A percentile compares a stretch with the other conserved stretches of the same genome.
Conservation (phyloP, 1,140 invertebrate genomes). For the Campoletis sonorensis region DNA sequence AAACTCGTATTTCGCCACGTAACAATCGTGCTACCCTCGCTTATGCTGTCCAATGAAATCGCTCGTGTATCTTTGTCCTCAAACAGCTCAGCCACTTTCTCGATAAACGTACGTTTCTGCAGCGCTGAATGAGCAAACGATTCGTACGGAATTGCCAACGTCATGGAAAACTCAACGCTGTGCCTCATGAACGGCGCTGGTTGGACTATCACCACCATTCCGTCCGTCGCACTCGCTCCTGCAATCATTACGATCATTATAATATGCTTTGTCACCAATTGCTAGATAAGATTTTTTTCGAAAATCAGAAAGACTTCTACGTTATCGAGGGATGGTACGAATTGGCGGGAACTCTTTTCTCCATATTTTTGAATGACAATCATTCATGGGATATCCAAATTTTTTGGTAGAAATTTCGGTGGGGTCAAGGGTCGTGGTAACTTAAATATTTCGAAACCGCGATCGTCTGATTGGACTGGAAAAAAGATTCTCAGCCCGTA, state of each 20-base stretch:
- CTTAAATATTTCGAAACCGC: no score
- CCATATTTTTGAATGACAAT: no score
- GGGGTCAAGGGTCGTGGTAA: no score
- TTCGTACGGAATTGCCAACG: constrained; percentile 84
- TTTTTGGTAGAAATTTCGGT: no score
- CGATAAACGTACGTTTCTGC: constrained; percentile 86
- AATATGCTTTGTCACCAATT: not conserved
- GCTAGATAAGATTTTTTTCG: constrained; percentile 10
- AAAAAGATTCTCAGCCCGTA: no score
- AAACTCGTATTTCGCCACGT: constrained; percentile 89
- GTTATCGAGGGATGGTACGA: not conserved
- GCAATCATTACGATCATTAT: constrained; percentile 34
- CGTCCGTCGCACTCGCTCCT: constrained; percentile 83
- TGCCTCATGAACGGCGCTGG: constrained; percentile 77
- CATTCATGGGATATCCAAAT: no score
- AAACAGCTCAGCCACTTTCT: constrained; percentile 85
- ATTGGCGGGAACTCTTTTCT: no score
- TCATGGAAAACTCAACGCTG: constrained; percentile 87
- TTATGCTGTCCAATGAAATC: constrained; percentile 80
- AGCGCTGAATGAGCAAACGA: constrained; percentile 83
- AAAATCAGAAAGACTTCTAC: not conserved
- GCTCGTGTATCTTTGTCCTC: constrained; percentile 84
- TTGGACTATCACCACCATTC: constrained; percentile 86
- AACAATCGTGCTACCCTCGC: constrained; percentile 81
- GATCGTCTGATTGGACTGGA: no score